A percentile compares a stretch with the other conserved stretches of the same genome.
phyloP scores from a whole-genome alignment of 2,888 invertebrate species.

The Aleiodes leptofemur region DNA sequence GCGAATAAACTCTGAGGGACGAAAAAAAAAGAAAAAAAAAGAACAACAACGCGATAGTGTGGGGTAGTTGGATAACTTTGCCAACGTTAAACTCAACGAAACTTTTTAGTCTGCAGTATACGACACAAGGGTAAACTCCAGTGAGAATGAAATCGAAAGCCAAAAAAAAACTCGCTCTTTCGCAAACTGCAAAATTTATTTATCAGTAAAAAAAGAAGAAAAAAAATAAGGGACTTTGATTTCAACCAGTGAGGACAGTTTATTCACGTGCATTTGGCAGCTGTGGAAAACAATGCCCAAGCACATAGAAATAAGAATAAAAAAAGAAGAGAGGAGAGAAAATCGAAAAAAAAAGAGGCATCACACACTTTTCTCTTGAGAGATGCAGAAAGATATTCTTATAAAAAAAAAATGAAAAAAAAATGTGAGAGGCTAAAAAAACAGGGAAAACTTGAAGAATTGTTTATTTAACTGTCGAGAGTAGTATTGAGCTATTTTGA shows the following conservation, averaged over 20 bases:
- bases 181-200: slow-evolving; percentile 20
- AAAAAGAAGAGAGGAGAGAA: neutral
- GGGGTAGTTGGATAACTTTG: slow-evolving; percentile 24
- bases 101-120: slow-evolving; percentile 3
- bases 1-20: slow-evolving; percentile 23
- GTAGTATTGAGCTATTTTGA: neutral
- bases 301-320: neutral
- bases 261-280: slow-evolving; percentile 30
- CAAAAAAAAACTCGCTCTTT: neutral
- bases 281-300: neutral
- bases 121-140: slow-evolving; percentile 4
- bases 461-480: neutral
- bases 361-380: neutral
- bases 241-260: slow-evolving; percentile 9
- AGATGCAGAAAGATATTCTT: neutral
- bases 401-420: too few species aligned
- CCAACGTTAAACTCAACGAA: slow-evolving; percentile 23
- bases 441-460: too few species aligned
- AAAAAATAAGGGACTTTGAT: slow-evolving; percentile 21
- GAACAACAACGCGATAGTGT: slow-evolving; percentile 11
- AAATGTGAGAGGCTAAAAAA: too few species aligned
- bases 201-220: neutral
- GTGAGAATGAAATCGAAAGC: slow-evolving; percentile 33
- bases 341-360: too few species aligned
- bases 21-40: neutral